Evolutionary conservation across 1,140 invertebrate genomes (phyloP).

Genomic region (Drosophila kepulauana): DNA sequence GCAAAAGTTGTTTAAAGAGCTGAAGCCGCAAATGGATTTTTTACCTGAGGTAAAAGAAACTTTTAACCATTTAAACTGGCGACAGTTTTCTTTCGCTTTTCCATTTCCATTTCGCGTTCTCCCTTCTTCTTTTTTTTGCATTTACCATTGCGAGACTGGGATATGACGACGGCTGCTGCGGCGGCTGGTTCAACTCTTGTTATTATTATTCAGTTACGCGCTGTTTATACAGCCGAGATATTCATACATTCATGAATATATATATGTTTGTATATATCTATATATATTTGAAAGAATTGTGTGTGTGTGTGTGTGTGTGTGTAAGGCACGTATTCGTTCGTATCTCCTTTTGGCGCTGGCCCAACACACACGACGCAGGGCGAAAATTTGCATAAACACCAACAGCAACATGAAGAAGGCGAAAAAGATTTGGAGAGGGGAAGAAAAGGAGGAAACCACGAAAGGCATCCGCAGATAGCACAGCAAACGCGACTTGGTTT

Average conservation of each 20-base stretch:
- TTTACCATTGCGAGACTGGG: constrained; percentile 25
- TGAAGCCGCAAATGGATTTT: constrained; percentile 43
- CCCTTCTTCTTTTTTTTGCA: constrained; percentile 33
- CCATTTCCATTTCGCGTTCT: not conserved
- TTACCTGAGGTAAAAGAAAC: constrained; percentile 57
- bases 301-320: not conserved
- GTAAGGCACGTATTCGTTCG: constrained; percentile 57
- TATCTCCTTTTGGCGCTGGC: constrained; percentile 74
- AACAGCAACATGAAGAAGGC: constrained; percentile 49
- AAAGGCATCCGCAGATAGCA: constrained; percentile 71
- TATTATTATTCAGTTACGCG: constrained; percentile 82
- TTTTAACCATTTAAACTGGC: constrained; percentile 61
- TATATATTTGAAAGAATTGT: constrained; percentile 4
- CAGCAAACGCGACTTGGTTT: constrained; percentile 64
- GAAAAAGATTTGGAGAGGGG: too few species aligned
- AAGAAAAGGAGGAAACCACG: constrained; percentile 23
- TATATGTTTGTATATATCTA: constrained; percentile 32
- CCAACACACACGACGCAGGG: constrained; percentile 65
- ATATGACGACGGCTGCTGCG: not conserved
- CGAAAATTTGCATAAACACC: constrained; percentile 80
- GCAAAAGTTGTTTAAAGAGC: constrained; percentile 36
- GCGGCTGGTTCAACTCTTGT: constrained; percentile 51
- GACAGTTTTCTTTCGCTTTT: constrained; percentile 49
- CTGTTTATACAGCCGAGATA: constrained; percentile 78
- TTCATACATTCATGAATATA: constrained; percentile 82